These are phyloP conservation scores for Pectinophora gossypiella DNA, from an alignment of 1,140 invertebrate species.

Conservation along the genomic window DNA sequence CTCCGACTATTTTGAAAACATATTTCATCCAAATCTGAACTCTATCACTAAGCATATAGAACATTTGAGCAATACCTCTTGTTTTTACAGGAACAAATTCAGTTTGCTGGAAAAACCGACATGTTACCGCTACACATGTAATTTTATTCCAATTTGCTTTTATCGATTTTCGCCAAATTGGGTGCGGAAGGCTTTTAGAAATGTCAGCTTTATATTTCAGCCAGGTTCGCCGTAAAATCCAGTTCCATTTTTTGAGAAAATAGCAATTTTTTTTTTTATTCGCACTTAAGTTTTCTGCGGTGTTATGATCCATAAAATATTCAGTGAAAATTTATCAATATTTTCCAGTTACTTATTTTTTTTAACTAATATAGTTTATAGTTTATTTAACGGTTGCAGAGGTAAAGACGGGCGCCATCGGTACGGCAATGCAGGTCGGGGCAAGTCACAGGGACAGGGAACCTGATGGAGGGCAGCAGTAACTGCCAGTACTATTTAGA, in stretches of 20 bases:
- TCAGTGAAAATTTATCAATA: too few relatives aligned
- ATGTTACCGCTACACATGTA: slow-evolving; percentile 3
- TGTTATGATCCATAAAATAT: too few relatives aligned
- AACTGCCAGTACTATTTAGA: too few relatives aligned
- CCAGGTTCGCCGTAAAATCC: neutral
- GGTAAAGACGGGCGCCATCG: too few relatives aligned
- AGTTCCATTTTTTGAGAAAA: neutral
- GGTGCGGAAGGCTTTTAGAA: neutral
- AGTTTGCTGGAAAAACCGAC: neutral
- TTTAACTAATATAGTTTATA: too few relatives aligned
- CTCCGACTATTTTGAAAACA: neutral
- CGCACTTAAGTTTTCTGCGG: too few relatives aligned
- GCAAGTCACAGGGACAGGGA: too few relatives aligned
- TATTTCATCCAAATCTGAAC: neutral
- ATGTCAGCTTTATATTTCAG: neutral
- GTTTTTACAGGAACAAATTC: neutral
- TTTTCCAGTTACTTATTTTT: too few relatives aligned
- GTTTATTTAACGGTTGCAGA: too few relatives aligned
- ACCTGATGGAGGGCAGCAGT: too few relatives aligned
- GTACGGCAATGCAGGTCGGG: too few relatives aligned
- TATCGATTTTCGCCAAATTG: slow-evolving; percentile 1
- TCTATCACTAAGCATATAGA: neutral
- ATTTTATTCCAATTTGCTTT: slow-evolving; percentile 4
- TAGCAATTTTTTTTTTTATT: neutral
- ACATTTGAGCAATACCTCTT: neutral